phyloP scores from a whole-genome alignment of 2,113 vertebrate genomes.

The Periophthalmodon schlosseri region DNA sequence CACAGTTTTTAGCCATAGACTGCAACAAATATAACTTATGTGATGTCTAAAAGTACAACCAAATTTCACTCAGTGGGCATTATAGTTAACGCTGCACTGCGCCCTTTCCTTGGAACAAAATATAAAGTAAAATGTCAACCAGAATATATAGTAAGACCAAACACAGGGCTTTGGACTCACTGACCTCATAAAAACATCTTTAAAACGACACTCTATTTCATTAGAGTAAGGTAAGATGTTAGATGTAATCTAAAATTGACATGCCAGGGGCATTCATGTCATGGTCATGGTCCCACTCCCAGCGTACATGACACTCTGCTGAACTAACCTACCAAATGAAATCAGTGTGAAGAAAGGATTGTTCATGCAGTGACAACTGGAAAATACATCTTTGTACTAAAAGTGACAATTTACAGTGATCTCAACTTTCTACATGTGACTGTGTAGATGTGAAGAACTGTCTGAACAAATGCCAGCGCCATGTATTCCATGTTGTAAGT shows the following conservation, averaged over 20 bases:
- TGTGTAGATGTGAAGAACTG: conserved; percentile 45
- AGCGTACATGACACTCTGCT: neutral
- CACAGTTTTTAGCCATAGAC: neutral
- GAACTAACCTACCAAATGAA: neutral
- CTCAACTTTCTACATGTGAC: conserved; percentile 45
- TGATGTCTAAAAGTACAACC: no score
- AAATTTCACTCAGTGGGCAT: no score
- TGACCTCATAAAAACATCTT: neutral
- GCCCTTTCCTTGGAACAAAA: no score
- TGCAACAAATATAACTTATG: no score
- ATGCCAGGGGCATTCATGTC: neutral
- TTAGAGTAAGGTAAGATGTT: neutral
- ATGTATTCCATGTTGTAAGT: conserved; percentile 41
- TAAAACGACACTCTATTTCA: neutral
- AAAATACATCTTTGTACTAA: conserved; percentile 27
- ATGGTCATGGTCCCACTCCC: neutral
- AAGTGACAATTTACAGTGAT: conserved; percentile 36
- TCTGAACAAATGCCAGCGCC: conserved; percentile 54
- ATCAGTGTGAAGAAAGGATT: neutral
- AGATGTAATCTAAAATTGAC: neutral
- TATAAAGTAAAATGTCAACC: no score
- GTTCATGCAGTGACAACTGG: neutral
- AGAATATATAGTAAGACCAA: no score
- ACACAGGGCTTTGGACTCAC: no score
- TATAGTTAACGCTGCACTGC: no score